Evolutionary conservation across 2,797 vertebrate species (phyloP), one percentile per base, ranked within the genome.

Genomic region (Podargus strigoides): DNA sequence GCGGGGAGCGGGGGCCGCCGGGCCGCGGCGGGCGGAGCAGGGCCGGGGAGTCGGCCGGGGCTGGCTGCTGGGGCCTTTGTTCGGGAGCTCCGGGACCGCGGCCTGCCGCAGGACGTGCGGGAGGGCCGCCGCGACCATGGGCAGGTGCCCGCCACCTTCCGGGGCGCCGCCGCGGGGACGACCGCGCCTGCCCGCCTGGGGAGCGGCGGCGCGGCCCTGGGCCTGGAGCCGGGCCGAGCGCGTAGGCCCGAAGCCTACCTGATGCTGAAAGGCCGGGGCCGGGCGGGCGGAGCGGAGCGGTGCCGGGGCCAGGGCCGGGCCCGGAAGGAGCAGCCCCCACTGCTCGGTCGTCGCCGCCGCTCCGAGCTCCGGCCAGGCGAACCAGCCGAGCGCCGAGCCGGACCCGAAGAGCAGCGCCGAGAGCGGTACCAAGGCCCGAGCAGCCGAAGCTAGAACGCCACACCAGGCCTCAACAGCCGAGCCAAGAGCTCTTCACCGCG

Each of bases 341-440:
- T 11, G 52, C 59, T 84, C 86, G 67, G 39, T 81, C 58, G 91
- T 37, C 69, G 62, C 76, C 79, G 90, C 86, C 75, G 67, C 73
- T 80, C 87, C 80, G 85, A 81, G 80, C 91, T 88, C 94, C 89
- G 85, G 82, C 92, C 94, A 95, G 94, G 89, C 87, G 36, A 46
- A 3, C 36, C 84, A 95, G 94, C 52, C 85, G 92, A 95, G 87
- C 81, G 49, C 95, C 91, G 95, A 96, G 74, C 62, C 64, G 30
- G 6, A 34, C 39, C 49, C 73, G 39, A 66, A 69, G 74, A 85
- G 90, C 85, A n/a, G 74, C 85, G 88, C 82, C 82, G 47, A 55
- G 62, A 78, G 78, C 74, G 52, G 70, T 24, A 78, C 10, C 70
- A 75, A 89, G 89, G 83, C 95, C 75, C 79, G 82, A 92, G 75